These are phyloP conservation scores for Bembecia ichneumoniformis DNA, from an alignment of 2,888 invertebrate species.

Conservation along the genomic window DNA sequence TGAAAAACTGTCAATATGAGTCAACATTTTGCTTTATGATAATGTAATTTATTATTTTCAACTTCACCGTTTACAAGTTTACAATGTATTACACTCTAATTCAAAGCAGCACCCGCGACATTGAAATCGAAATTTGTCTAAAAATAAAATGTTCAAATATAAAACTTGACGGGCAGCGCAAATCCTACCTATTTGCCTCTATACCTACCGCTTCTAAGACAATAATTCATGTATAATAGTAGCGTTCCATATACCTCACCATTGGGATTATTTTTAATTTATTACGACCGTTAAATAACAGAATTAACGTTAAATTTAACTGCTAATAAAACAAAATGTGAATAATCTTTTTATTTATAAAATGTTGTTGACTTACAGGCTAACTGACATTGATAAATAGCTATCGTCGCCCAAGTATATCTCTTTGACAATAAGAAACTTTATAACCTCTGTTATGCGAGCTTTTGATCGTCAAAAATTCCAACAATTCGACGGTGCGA, in stretches of 20 bases:
- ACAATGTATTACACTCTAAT: background rate
- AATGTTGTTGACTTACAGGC: no score
- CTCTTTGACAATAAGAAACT: no score
- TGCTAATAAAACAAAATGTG: background rate
- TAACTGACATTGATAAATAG: no score
- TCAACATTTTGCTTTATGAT: no score
- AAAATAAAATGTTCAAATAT: slow-evolving; percentile 12
- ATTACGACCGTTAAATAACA: background rate
- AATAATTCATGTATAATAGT: slow-evolving; percentile 15
- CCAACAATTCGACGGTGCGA: no score
- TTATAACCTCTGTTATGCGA: no score
- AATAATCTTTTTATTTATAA: no score
- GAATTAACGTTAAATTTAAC: background rate
- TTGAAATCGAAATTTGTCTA: slow-evolving; percentile 17
- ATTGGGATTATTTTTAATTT: background rate
- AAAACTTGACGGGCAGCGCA: slow-evolving; percentile 9
- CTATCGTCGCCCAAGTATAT: no score
- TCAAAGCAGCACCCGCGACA: slow-evolving; percentile 12
- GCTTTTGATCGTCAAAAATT: no score
- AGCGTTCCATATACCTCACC: slow-evolving; percentile 3
- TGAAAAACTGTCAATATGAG: no score
- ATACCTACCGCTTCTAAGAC: slow-evolving; percentile 9
- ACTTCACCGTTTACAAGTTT: background rate
- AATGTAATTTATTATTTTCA: background rate
- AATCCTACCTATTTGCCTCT: no score